These are phyloP conservation scores for Anas platyrhynchos DNA, from an alignment of 2,113 vertebrate species.

Conservation along the genomic window DNA sequence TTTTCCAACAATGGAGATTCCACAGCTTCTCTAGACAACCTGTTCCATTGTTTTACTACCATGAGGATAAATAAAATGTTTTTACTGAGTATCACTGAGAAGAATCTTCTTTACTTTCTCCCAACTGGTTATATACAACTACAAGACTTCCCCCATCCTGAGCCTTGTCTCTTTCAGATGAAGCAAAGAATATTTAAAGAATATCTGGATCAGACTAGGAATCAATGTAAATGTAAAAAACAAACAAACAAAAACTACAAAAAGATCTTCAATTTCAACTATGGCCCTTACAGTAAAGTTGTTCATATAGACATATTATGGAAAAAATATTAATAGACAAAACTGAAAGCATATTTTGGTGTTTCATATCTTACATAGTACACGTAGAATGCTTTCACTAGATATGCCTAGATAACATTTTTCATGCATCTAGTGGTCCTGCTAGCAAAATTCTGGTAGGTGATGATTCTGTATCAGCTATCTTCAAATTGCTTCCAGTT, in stretches of 20 bases:
- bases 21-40: not conserved
- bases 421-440: not conserved
- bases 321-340: not conserved
- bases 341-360: not conserved
- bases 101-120: not conserved
- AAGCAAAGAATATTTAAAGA: not conserved
- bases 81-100: not conserved
- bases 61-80: not conserved
- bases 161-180: not conserved
- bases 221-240: not conserved
- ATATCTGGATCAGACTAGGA: not conserved
- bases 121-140: not conserved
- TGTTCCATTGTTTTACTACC: not conserved
- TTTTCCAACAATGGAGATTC: not conserved
- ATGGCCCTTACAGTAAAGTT: not conserved
- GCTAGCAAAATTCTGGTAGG: not conserved
- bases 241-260: not conserved
- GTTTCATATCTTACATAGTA: not conserved
- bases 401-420: not conserved
- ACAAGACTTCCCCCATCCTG: not conserved
- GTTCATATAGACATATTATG: not conserved
- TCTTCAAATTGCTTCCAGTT: not conserved
- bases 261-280: not conserved
- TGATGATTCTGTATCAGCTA: not conserved
- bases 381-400: not conserved